Percentiles rank a stretch among this genome's conserved stretches.
These are phyloP conservation scores for Drosophila malerkotliana DNA, from an alignment of 1,140 invertebrate species.

Conservation along the genomic window DNA sequence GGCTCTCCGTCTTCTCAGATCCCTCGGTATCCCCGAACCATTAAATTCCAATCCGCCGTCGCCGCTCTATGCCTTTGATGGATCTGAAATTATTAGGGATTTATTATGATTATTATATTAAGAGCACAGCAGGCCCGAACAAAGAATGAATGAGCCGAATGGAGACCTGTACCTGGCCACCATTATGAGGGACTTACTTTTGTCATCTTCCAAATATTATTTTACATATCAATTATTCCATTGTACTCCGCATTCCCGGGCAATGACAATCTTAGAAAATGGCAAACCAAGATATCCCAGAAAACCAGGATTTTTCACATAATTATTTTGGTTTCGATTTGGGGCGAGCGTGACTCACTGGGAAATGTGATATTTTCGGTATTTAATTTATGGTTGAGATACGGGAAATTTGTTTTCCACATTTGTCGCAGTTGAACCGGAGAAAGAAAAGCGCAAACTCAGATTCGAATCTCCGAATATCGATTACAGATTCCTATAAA, in stretches of 20 bases:
- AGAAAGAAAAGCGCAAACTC: slow-evolving; percentile 14
- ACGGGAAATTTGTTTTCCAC: slow-evolving; percentile 56
- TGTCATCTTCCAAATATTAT: slow-evolving; percentile 66
- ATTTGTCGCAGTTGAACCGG: slow-evolving; percentile 15
- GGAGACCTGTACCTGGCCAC: slow-evolving; percentile 31
- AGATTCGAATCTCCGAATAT: slow-evolving; percentile 29
- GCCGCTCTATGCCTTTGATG: slow-evolving; percentile 81
- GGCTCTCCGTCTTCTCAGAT: slow-evolving; percentile 1
- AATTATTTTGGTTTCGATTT: slow-evolving; percentile 42
- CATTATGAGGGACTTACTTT: slow-evolving; percentile 65
- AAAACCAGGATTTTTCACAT: slow-evolving; percentile 39
- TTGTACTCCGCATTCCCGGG: slow-evolving; percentile 47
- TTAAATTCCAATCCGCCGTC: slow-evolving; percentile 75
- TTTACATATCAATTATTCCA: slow-evolving; percentile 83
- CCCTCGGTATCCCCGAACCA: slow-evolving; percentile 43
- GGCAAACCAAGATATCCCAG: slow-evolving; percentile 35
- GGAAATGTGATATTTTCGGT: slow-evolving; percentile 63
- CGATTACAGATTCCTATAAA: slow-evolving; percentile 47
- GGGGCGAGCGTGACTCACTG: slow-evolving; percentile 5
- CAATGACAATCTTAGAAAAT: slow-evolving; percentile 59
- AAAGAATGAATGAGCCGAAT: slow-evolving; percentile 38
- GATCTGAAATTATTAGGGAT: slow-evolving; percentile 80
- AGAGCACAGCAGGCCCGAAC: slow-evolving; percentile 43
- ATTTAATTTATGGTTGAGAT: slow-evolving; percentile 40
- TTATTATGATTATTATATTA: slow-evolving; percentile 84